Conservation (phyloP, 2,113 vertebrate genomes). For the Cyprinus carpio region DNA sequence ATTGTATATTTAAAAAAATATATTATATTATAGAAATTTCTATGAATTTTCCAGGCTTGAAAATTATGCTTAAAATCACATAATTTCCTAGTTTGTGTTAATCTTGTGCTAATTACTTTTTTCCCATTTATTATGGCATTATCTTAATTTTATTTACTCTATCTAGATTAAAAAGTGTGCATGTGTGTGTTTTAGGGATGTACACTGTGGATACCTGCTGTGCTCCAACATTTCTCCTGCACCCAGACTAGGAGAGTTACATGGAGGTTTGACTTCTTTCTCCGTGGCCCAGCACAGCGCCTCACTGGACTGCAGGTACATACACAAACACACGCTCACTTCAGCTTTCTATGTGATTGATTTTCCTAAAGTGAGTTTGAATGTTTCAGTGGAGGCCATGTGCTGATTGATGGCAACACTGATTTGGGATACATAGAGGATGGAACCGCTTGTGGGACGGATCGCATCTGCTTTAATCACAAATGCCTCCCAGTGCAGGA, state of each 20-base stretch:
- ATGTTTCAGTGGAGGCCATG: conserved; percentile 87
- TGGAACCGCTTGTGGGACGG: conserved; percentile 87
- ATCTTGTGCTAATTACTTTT: too few species aligned
- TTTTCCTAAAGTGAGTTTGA: conserved; percentile 30
- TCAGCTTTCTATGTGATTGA: not conserved
- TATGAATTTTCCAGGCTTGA: too few species aligned
- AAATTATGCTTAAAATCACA: too few species aligned
- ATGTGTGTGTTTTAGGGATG: conserved; percentile 80
- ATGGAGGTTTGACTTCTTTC: conserved; percentile 89
- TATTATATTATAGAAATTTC: too few species aligned
- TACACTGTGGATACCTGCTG: conserved; percentile 95
- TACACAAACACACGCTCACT: conserved; percentile 13
- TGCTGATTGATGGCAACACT: conserved; percentile 90
- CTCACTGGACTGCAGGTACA: conserved; percentile 90
- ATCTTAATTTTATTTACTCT: too few species aligned
- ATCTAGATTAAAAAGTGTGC: not conserved
- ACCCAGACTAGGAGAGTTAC: conserved; percentile 92
- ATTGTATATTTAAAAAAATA: too few species aligned
- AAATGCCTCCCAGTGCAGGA: conserved; percentile 89
- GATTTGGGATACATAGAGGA: conserved; percentile 98
- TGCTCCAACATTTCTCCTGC: conserved; percentile 90
- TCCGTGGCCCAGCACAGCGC: conserved; percentile 86
- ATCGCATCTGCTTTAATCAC: conserved; percentile 91
- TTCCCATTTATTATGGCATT: too few species aligned
- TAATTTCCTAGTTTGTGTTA: too few species aligned